Evolutionary conservation across 2,888 invertebrate genomes (phyloP), one percentile per base, ranked within the genome.

Genomic region (Omphaloscelis lunosa): DNA sequence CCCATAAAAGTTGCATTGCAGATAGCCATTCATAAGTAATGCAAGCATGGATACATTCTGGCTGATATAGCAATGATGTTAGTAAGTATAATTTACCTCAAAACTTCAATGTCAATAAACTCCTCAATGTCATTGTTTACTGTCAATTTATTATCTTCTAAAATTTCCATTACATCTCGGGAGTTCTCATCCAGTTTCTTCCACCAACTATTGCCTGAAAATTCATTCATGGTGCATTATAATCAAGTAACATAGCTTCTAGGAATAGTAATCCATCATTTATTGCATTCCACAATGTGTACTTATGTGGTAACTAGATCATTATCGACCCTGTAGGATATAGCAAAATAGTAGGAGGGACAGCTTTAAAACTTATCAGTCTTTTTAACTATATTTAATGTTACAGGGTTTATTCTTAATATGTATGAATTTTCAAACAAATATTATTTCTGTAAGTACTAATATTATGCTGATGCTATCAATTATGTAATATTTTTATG

Each of bases 121-220:
- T 95, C 95, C n/a, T 95, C 94, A 59, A 93, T 84, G 7, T 91
- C 85, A 86, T 94, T 90, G 41, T 92, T 89, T 0, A 79, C 86
- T 0, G 79, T 80, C 58, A 85, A 75, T 77, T 91, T 89, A 77
- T 93, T 92, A 23, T 89, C 91, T 66, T 93, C 91, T 27, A 95
- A 82, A 1, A 94, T 88, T 62, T 95, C 94, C 83, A 93, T 89
- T 0, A 95, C 89, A 70, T 95, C 93, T 83, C 89, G 90, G 0
- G 95, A 94, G 76, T 94, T 92, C 12, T 95, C 95, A 65, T 90
- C 91, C 0, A 96, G 87, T 48, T 93, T 94, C 70, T 92, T 95
- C 96, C 96, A 96, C 96, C 96, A 96, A 86, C 95, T 96, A 85
- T 90, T 91, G 23, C 95, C 96, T 96, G 82, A 68, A 77, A 82